phyloP scores from a whole-genome alignment of 2,113 vertebrate species.

The Microcebus ravelobensis region DNA sequence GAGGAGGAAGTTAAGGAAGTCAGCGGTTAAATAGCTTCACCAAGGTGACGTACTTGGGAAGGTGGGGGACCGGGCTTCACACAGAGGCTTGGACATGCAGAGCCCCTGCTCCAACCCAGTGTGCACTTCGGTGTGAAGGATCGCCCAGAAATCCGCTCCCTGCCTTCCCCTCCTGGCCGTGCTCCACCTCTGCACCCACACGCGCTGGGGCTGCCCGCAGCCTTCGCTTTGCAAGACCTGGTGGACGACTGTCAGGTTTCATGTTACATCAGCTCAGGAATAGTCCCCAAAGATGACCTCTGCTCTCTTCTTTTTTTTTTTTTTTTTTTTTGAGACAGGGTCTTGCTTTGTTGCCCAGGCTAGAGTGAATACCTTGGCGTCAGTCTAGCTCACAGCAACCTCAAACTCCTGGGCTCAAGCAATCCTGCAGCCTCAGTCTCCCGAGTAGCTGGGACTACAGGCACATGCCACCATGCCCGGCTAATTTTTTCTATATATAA shows the following conservation, averaged over 20 bases:
- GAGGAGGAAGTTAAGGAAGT: not conserved
- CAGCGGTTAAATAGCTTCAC: not conserved
- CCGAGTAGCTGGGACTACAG: too few relatives aligned
- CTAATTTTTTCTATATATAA: too few relatives aligned
- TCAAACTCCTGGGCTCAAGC: too few relatives aligned
- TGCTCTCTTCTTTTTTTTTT: too few relatives aligned
- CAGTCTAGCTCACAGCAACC: too few relatives aligned
- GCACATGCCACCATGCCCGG: too few relatives aligned
- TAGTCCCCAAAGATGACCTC: fast-evolving
- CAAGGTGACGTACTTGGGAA: not conserved
- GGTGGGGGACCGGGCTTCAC: not conserved
- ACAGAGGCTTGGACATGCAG: too few relatives aligned
- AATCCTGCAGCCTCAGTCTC: too few relatives aligned
- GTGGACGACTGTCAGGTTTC: fast-evolving
- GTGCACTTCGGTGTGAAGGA: fast-evolving
- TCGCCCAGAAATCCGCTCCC: not conserved
- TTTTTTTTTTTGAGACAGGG: too few relatives aligned
- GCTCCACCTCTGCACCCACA: not conserved
- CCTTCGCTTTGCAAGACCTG: too few relatives aligned
- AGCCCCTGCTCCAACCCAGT: not conserved
- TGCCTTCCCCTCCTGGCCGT: fast-evolving
- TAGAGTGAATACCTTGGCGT: too few relatives aligned
- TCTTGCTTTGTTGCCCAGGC: too few relatives aligned
- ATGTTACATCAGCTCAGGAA: fast-evolving
- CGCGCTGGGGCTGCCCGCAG: fast-evolving